These are phyloP conservation scores for Rotaria socialis DNA, from an alignment of 2,888 invertebrate species.

Conservation along the genomic window DNA sequence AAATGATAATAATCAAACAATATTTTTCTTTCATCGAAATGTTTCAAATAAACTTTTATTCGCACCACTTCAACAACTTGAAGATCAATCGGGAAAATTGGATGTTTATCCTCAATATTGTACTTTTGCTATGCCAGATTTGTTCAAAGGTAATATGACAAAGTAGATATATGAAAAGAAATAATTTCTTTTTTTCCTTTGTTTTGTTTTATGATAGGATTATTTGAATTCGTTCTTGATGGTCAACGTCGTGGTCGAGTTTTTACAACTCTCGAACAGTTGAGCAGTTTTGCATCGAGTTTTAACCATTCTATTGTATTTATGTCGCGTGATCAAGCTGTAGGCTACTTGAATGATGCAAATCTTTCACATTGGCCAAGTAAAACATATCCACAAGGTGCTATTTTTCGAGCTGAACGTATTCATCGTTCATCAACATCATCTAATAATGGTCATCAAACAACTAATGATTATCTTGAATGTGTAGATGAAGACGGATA, in stretches of 20 bases:
- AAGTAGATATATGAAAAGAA: no score
- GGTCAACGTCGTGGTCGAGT: neutral
- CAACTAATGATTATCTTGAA: neutral
- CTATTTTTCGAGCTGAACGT: neutral
- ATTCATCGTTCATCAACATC: neutral
- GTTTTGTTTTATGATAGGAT: neutral
- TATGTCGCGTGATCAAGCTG: neutral
- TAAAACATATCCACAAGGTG: neutral
- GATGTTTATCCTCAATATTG: neutral
- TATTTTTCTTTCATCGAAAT: neutral
- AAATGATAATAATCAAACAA: neutral
- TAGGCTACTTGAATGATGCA: neutral
- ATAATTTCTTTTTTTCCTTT: neutral
- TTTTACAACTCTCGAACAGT: neutral
- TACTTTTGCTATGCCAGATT: neutral
- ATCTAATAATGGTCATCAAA: neutral
- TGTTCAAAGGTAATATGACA: neutral
- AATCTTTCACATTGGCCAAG: neutral
- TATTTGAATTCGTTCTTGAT: neutral
- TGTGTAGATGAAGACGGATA: neutral
- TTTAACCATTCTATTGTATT: neutral
- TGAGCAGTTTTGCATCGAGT: neutral
- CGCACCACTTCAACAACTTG: neutral
- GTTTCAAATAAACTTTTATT: neutral
- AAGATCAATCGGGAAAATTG: neutral